Percentiles rank a stretch among this genome's conserved stretches.
These are phyloP conservation scores for Anaspis maculata DNA, from an alignment of 2,888 invertebrate genomes.

Conservation along the genomic window DNA sequence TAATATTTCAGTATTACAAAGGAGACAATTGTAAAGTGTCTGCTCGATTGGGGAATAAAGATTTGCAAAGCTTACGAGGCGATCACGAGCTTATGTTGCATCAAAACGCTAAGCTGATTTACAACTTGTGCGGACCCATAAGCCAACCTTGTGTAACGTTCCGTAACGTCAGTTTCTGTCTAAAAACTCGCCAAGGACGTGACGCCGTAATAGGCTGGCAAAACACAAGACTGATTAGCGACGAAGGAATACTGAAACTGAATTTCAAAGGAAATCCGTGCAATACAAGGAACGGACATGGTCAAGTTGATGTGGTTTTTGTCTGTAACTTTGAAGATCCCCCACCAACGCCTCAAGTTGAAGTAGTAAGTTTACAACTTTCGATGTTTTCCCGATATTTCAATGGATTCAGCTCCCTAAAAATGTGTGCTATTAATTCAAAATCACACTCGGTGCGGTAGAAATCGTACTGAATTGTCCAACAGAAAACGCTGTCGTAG, in stretches of 20 bases:
- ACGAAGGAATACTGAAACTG: slow-evolving; percentile 4
- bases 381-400: neutral
- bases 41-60: slow-evolving; percentile 5
- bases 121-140: slow-evolving; percentile 12
- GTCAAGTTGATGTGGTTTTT: slow-evolving; percentile 5
- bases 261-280: slow-evolving; percentile 4
- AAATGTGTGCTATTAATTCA: too few relatives aligned
- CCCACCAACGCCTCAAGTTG: slow-evolving; percentile 4
- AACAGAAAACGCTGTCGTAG: too few relatives aligned
- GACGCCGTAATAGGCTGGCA: slow-evolving; percentile 6
- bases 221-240: slow-evolving; percentile 5
- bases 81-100: slow-evolving; percentile 4
- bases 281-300: neutral
- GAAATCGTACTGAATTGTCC: too few relatives aligned
- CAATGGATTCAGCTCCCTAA: neutral
- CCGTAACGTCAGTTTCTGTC: slow-evolving; percentile 10
- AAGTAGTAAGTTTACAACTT: slow-evolving; percentile 4
- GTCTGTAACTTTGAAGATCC: slow-evolving; percentile 8
- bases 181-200: slow-evolving; percentile 1
- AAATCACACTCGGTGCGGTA: too few relatives aligned
- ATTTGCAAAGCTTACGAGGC: slow-evolving; percentile 4
- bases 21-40: slow-evolving; percentile 7
- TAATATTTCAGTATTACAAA: slow-evolving; percentile 5
- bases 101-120: slow-evolving; percentile 1
- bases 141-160: slow-evolving; percentile 1